Conservation (phyloP, 1,140 invertebrate genomes). For the Drosophila auraria region DNA sequence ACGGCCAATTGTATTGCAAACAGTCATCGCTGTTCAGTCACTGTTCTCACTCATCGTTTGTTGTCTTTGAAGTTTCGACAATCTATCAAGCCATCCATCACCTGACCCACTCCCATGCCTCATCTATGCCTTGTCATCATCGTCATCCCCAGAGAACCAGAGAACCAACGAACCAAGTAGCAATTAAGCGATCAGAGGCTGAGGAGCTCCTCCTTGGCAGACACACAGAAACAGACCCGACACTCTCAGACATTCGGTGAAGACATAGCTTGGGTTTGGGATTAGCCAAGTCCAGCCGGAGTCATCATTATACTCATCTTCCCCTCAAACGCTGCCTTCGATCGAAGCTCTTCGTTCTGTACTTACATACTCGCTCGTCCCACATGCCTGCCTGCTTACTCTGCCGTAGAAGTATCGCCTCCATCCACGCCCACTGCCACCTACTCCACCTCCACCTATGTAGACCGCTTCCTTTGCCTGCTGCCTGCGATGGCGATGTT, state of each 20-base stretch:
- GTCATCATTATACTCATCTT: conserved; percentile 10
- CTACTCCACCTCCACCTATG: conserved; percentile 1
- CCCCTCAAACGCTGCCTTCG: conserved; percentile 3
- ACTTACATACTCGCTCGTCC: conserved; percentile 3
- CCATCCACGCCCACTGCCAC: background rate
- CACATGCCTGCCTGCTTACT: conserved; percentile 1
- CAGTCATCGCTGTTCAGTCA: conserved; percentile 64
- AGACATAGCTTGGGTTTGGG: conserved; percentile 15
- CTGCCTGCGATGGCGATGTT: conserved; percentile 1
- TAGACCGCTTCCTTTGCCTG: conserved; percentile 34
- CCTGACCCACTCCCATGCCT: no score
- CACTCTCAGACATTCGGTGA: conserved; percentile 31
- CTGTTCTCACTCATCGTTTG: conserved; percentile 79
- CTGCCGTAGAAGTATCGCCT: background rate
- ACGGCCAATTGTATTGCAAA: conserved; percentile 52
- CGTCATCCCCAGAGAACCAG: background rate
- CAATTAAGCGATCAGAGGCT: background rate
- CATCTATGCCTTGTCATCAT: background rate
- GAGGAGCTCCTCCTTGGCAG: background rate
- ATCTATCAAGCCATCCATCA: conserved; percentile 55
- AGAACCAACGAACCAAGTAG: background rate
- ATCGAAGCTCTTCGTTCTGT: conserved; percentile 10
- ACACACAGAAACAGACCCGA: conserved; percentile 3
- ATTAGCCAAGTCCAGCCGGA: background rate
- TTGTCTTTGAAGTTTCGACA: conserved; percentile 82